A percentile compares a stretch with the other conserved stretches of the same genome.
Conservation (phyloP, 2,797 vertebrate species). For the Sebastes taczanowskii region DNA sequence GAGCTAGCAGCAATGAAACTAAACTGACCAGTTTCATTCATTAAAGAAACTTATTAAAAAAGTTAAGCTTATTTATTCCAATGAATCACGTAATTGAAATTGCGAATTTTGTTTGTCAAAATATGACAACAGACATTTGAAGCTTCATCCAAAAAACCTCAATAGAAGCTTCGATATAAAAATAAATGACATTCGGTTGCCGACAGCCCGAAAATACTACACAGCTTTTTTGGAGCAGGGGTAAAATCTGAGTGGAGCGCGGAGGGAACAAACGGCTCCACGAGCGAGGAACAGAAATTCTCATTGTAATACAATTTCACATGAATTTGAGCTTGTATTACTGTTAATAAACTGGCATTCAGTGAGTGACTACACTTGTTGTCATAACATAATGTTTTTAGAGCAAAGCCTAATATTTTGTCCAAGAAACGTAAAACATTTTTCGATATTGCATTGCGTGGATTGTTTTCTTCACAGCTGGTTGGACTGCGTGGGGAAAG, state of each 20-base stretch:
- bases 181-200: not conserved
- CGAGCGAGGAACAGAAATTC: not conserved
- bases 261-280: no score
- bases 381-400: not conserved
- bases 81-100: not conserved
- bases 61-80: not conserved
- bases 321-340: not conserved
- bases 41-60: not conserved
- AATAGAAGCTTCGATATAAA: not conserved
- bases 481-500: constrained; percentile 85
- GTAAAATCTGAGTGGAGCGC: not conserved
- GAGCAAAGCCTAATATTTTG: not conserved
- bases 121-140: not conserved
- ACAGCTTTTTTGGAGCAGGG: not conserved
- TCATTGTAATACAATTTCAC: no score
- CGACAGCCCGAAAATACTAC: not conserved
- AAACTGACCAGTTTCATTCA: not conserved
- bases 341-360: not conserved
- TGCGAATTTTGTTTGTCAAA: not conserved
- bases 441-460: not conserved
- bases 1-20: not conserved
- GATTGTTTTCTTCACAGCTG: constrained; percentile 78
- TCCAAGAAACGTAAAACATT: not conserved
- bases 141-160: not conserved
- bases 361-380: not conserved